Evolutionary conservation across 2,797 vertebrate species (phyloP), one percentile per base, ranked within the genome.

Genomic region (Loris lydekkerianus): DNA sequence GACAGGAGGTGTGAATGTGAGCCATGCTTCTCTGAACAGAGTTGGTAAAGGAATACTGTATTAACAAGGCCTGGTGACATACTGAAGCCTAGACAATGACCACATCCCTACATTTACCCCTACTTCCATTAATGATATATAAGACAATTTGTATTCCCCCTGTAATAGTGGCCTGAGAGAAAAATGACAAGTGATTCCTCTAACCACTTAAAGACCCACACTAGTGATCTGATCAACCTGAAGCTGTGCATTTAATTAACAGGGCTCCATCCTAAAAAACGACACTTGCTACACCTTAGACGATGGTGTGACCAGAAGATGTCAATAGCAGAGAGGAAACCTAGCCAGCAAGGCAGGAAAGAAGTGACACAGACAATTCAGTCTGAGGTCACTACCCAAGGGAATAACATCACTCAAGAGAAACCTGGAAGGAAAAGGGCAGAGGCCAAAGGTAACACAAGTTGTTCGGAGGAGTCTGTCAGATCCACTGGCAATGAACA

Each of bases 171-270:
- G 98, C 96, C 98, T 94, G 98, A 98, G 97, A 98, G 98, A 98
- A 98, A 98, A 97, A 97, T 98, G 95, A 97, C n/a, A n/a, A n/a
- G n/a, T n/a, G n/a, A n/a, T n/a, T n/a, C 97, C 97, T 98, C 94
- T 94, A 98, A 99, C 98, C 97, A 98, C 97, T 98, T 98, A 97
- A 98, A 98, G 98, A 98, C 96, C 96, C 98, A 46, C 98, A 97
- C 94, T 96, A 98, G 99, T 97, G 99, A 99, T 97, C 99, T 99
- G 97, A 99, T 99, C 96, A 99, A 99, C 98, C 99, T 99, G 96
- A 99, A 99, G 97, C 99, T 99, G 97, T 99, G 99, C 98, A 99
- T 99, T 93, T 99, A 99, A 98, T 99, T 99, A 97, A 99, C 99
- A 96, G 99, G 99, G 76, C 99, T 99, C 97, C 98, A 99, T 96